Percentiles rank a stretch among this genome's conserved stretches.
Evolutionary conservation across 2,888 invertebrate species (phyloP).

Genomic region (Crioceris asparagi): DNA sequence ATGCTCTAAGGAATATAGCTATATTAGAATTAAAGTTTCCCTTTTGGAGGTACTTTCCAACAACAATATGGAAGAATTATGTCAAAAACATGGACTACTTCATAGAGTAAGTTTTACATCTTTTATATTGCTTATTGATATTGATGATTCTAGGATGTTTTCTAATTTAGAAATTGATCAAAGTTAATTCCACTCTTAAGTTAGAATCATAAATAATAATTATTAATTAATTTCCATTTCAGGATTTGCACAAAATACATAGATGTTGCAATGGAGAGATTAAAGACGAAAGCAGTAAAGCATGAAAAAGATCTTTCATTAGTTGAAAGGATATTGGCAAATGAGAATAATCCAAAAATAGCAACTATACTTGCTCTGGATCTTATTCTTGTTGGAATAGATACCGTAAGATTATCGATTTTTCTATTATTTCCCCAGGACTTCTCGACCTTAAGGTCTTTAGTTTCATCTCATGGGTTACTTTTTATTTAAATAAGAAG

Average conservation of each 20-base stretch:
- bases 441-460: no score
- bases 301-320: conserved; percentile 45
- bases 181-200: no score
- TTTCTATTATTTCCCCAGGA: no score
- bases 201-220: background rate
- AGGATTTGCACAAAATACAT: conserved; percentile 57
- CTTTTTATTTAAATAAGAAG: no score
- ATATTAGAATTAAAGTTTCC: conserved; percentile 54
- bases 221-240: conserved; percentile 20
- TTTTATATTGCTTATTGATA: conserved; percentile 1
- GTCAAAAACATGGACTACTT: conserved; percentile 57
- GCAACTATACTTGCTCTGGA: conserved; percentile 64
- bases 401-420: conserved; percentile 64
- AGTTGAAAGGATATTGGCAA: conserved; percentile 51
- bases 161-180: no score
- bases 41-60: conserved; percentile 56
- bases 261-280: conserved; percentile 39
- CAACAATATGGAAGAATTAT: conserved; percentile 51
- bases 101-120: conserved; percentile 42
- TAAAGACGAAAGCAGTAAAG: conserved; percentile 36
- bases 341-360: conserved; percentile 48
- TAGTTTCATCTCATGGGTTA: no score
- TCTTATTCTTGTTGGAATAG: conserved; percentile 69
- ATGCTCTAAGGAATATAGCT: conserved; percentile 55
- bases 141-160: background rate